Percentiles rank a stretch among this genome's conserved stretches.
phyloP scores from a whole-genome alignment of 2,113 vertebrate species.

The Nothocercus nigrocapillus region DNA sequence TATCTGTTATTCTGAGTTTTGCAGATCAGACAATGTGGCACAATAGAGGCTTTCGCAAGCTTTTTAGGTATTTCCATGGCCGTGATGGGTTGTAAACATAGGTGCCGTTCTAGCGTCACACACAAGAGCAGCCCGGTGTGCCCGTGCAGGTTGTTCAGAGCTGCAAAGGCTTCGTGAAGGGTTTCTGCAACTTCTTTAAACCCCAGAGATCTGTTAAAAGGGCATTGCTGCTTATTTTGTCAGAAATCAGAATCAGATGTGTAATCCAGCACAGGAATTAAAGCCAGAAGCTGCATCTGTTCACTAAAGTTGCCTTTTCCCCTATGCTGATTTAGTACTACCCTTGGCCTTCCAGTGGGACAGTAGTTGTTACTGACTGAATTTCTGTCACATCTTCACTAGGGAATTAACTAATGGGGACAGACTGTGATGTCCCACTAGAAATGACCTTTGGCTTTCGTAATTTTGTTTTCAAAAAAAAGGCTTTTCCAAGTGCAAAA shows the following conservation, averaged over 20 bases:
- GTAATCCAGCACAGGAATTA: accelerated
- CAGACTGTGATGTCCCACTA: neutral
- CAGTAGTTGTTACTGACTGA: neutral
- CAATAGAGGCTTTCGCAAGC: neutral
- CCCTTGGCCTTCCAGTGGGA: neutral
- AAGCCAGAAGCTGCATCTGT: neutral
- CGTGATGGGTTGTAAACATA: neutral
- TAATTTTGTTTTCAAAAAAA: neutral
- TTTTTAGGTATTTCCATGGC: neutral
- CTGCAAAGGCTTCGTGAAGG: neutral
- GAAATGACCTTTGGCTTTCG: neutral
- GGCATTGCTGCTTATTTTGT: neutral
- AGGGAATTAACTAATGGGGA: neutral
- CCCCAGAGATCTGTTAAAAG: neutral
- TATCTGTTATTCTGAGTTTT: neutral
- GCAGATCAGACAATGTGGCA: neutral
- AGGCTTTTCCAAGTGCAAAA: neutral
- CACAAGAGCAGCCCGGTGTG: neutral
- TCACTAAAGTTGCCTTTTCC: neutral
- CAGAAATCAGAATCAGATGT: neutral
- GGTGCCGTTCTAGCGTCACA: neutral
- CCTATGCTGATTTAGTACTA: neutral
- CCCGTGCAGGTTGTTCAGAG: neutral
- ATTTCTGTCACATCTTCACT: neutral
- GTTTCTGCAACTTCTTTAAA: neutral